phyloP scores from a whole-genome alignment of 2,113 vertebrate species.

The Maccullochella peelii region DNA sequence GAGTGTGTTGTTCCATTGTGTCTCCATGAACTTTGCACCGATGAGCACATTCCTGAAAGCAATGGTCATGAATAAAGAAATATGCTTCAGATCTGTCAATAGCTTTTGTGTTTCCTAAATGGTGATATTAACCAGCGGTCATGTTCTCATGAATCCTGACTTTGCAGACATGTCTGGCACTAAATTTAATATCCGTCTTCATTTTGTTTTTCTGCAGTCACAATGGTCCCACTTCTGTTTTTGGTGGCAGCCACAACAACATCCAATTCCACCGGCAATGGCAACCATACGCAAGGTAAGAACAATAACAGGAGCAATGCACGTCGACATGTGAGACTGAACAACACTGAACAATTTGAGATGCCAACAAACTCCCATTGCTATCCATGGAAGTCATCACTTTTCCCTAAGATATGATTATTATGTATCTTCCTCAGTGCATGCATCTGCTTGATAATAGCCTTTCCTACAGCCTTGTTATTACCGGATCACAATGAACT shows the following conservation, averaged over 20 bases:
- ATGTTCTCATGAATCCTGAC: slow-evolving; percentile 43
- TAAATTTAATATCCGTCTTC: slow-evolving; percentile 73
- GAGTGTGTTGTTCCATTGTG: slow-evolving; percentile 77
- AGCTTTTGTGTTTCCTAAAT: slow-evolving; percentile 61
- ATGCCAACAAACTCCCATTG: slow-evolving; percentile 15
- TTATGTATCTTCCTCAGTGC: slow-evolving; percentile 26
- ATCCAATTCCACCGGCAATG: slow-evolving; percentile 58
- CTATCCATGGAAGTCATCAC: slow-evolving; percentile 40
- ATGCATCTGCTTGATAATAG: slow-evolving; percentile 62
- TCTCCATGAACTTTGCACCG: slow-evolving; percentile 62
- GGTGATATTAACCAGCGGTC: slow-evolving; percentile 26
- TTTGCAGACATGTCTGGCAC: slow-evolving; percentile 53
- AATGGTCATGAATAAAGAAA: slow-evolving; percentile 59
- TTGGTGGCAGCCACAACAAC: slow-evolving; percentile 65
- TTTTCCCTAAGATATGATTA: slow-evolving; percentile 55
- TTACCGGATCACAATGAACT: slow-evolving; percentile 66
- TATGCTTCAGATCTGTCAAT: slow-evolving; percentile 60
- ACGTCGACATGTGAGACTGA: slow-evolving; percentile 48
- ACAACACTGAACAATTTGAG: slow-evolving; percentile 12
- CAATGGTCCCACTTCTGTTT: slow-evolving; percentile 85
- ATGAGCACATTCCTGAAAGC: slow-evolving; percentile 73
- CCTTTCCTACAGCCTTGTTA: slow-evolving; percentile 59
- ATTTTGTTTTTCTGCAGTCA: slow-evolving; percentile 78
- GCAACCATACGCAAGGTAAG: slow-evolving; percentile 69
- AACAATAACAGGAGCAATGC: not conserved